Evolutionary conservation across 1,140 invertebrate genomes (phyloP), one percentile per base, ranked within the genome.

Genomic region (Trissolcus basalis): DNA sequence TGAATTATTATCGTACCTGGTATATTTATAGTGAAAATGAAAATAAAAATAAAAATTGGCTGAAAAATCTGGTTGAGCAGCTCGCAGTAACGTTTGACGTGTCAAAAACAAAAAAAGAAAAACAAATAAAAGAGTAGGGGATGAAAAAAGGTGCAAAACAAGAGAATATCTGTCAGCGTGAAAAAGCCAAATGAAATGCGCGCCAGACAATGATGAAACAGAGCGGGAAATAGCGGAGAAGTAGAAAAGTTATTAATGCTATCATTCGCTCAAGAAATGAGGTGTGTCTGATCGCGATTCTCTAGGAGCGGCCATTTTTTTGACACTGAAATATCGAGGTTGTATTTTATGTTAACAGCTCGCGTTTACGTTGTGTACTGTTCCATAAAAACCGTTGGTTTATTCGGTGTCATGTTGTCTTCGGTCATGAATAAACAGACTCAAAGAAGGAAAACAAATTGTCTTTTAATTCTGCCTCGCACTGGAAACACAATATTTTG

Each of bases 271-370:
- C 16, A 13, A n/a, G 48, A 61, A 61, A 53, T 44, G 59, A 61
- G 49, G 49, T 53, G 59, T 61, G 49, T 51, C 59, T 10, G n/a
- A 48, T 10, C 45, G 16, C 49, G 19, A 53, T 16, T 41, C 33
- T n/a, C 16, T 33, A 50, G 51, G 48, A 61, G 59, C 49, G 44
- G 32, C 49, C 48, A 51, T 61, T 43, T 61, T 51, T 61, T 49
- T 12, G 13, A 51, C 48, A 43, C 19, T 44, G 39, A 44, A 61
- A 44, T 51, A 61, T 44, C 13, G 48, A 48, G 12, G 33, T 3
- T 47, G 41, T 41, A 39, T 51, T 51, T 41, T 16, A 53, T 19
- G 1, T 44, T 44, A 44, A 13, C 43, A 44, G 2, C 43, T 0
- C 43, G 9, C 14, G 16, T 48, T 48, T 48, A 48, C 12, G 15